These are phyloP conservation scores for Ceratitis capitata DNA, from an alignment of 1,140 invertebrate genomes.

Conservation along the genomic window DNA sequence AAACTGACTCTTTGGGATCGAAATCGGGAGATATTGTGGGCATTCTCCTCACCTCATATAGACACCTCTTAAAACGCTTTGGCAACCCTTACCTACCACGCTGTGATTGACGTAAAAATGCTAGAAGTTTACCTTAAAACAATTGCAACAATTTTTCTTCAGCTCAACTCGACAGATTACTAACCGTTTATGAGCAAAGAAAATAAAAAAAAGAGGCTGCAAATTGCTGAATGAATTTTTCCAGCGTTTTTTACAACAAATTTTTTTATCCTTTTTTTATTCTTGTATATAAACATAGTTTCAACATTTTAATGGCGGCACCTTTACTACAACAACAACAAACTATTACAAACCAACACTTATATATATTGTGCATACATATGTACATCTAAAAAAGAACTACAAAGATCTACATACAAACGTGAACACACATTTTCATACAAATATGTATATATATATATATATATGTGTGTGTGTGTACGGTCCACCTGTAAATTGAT, in stretches of 20 bases:
- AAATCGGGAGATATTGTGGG: too few species aligned
- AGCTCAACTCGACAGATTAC: not conserved
- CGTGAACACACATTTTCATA: not conserved
- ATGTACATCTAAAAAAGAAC: too few species aligned
- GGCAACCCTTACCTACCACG: not conserved
- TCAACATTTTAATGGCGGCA: slow-evolving; percentile 22
- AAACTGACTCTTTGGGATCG: too few species aligned
- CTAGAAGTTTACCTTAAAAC: slow-evolving; percentile 63
- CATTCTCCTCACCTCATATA: too few species aligned
- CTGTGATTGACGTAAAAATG: slow-evolving; percentile 62
- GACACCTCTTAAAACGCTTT: too few species aligned
- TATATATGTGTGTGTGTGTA: not conserved
- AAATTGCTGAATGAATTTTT: slow-evolving; percentile 25
- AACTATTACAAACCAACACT: not conserved
- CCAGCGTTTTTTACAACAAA: slow-evolving; percentile 1
- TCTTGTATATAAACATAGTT: not conserved
- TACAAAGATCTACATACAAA: too few species aligned
- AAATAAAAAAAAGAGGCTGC: not conserved
- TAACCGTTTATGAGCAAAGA: not conserved
- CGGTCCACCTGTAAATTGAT: not conserved
- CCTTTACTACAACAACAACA: not conserved
- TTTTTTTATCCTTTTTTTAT: too few species aligned
- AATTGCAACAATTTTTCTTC: slow-evolving; percentile 54
- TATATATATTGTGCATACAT: not conserved
- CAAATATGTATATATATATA: not conserved